Evolutionary conservation across 2,113 vertebrate species (phyloP), one percentile per base, ranked within the genome.

Genomic region (Poeciliopsis prolifica): DNA sequence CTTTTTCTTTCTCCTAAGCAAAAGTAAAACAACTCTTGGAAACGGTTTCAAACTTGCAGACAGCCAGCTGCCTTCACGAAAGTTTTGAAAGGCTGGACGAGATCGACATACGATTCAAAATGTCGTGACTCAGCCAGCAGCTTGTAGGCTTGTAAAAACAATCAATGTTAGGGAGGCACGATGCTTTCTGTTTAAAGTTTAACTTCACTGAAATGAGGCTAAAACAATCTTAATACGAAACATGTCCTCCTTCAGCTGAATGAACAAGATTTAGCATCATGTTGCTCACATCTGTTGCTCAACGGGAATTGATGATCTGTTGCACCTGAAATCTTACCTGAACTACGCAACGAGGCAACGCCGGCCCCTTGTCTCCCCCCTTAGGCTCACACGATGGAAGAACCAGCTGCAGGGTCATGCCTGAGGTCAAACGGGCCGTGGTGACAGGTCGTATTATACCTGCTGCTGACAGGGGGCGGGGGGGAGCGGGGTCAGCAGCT

Each of bases 401-500:
- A 65, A 75, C 70, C 87, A 87, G 88, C 90, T 83, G 87, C 85
- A 70, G 79, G 78, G 82, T 69, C 63, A 48, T 0, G 71, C 74
- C 87, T 67, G 78, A 80, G 86, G 80, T 73, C 12, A 68, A 86
- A 69, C 86, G 89, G 84, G 74, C 73, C 74, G 44, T 74, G 72
- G 84, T 89, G 89, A 92, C 90, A 89, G 87, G 87, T 85, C 75
- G 78, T 80, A 87, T 93, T 89, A 86, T 90, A 91, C 89, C 88
- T 91, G 89, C 86, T 86, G 84, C 78, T 92, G 91, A 93, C 87
- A 88, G 87, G 84, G 84, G 80, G 81, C 1, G 29, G 29, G 87
- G 84, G 84, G 80, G 81, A 78, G 88, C 80, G 73, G 81, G 91
- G 91, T 93, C 91, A 90, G 87, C 70, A 68, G 35, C 82, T 84